A percentile compares a stretch with the other conserved stretches of the same genome.
phyloP scores from a whole-genome alignment of 2,888 invertebrate genomes.

The Rhyacophila evoluta region DNA sequence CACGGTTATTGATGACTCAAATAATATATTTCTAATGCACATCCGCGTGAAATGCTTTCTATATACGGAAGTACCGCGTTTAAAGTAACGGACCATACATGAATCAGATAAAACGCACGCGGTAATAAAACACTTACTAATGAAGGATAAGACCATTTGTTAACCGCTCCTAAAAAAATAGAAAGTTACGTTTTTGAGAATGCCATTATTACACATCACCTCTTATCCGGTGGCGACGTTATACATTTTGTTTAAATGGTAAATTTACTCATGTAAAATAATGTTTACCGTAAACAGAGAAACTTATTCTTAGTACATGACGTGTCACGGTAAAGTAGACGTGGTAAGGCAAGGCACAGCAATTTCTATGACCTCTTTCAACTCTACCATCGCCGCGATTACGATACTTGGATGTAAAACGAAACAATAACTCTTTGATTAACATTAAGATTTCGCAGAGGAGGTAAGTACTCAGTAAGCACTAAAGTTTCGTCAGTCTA shows the following conservation, averaged over 20 bases:
- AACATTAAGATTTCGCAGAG: not conserved
- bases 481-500: too few species aligned
- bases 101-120: constrained; percentile 11
- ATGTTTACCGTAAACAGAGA: constrained; percentile 24
- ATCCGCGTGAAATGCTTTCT: constrained; percentile 2
- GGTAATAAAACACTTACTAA: not conserved
- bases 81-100: not conserved
- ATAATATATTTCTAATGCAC: not conserved
- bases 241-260: not conserved
- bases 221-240: not conserved
- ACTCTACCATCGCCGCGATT: not conserved
- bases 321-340: constrained; percentile 4
- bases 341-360: not conserved
- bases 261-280: not conserved
- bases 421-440: not conserved
- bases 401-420: not conserved
- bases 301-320: not conserved
- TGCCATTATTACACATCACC: not conserved
- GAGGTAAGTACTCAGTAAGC: not conserved
- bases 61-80: not conserved
- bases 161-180: not conserved
- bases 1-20: not conserved
- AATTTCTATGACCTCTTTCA: constrained; percentile 8
- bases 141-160: not conserved
- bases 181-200: constrained; percentile 1